A percentile compares a stretch with the other conserved stretches of the same genome.
Conservation (phyloP, 2,113 vertebrate species). For the Ctenodactylus gundi region DNA sequence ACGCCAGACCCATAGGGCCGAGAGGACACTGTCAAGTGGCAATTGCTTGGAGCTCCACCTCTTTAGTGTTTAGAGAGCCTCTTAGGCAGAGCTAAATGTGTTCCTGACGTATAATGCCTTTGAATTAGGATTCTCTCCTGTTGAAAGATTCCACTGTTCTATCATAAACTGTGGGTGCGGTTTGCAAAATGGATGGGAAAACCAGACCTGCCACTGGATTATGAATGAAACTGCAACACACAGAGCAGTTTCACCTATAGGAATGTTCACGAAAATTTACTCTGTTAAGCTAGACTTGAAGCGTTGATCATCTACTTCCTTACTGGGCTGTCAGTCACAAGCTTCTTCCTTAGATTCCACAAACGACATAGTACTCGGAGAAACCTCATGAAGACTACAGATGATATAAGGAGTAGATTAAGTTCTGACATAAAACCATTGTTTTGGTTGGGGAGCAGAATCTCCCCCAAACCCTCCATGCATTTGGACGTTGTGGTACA, state of each 20-base stretch:
- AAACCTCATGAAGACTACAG: not conserved
- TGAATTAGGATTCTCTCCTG: not conserved
- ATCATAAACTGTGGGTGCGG: not conserved
- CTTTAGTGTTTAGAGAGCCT: not conserved
- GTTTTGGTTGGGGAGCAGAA: too few species aligned
- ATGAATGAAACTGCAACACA: not conserved
- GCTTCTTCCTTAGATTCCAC: not conserved
- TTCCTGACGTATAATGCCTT: not conserved
- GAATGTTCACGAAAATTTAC: not conserved
- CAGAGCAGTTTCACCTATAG: not conserved
- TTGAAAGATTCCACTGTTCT: not conserved
- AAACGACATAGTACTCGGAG: not conserved
- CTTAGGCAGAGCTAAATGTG: not conserved
- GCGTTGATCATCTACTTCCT: too few species aligned
- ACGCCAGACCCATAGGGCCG: not conserved
- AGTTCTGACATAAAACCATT: not conserved
- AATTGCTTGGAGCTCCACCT: not conserved
- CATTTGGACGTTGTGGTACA: too few species aligned
- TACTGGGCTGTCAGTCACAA: not conserved
- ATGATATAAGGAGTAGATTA: not conserved
- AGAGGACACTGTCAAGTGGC: not conserved
- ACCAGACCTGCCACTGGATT: not conserved
- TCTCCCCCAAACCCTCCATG: too few species aligned
- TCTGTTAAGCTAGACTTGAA: not conserved
- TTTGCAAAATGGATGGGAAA: not conserved